phyloP scores from a whole-genome alignment of 2,113 vertebrate genomes.

The rat (Rattus norvegicus) region DNA sequence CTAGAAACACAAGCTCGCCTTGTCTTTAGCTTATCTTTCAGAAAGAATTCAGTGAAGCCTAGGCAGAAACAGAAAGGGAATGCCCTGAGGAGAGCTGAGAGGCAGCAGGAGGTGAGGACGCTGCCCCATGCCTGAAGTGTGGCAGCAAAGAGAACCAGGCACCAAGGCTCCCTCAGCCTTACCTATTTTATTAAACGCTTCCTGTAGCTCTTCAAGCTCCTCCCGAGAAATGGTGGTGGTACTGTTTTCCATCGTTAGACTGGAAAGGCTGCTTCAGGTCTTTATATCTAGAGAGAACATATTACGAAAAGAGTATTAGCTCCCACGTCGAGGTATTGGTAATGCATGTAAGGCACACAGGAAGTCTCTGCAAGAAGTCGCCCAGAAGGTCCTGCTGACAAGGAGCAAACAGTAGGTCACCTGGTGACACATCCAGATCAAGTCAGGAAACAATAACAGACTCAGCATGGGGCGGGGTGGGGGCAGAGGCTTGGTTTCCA shows the following conservation, averaged over 20 bases:
- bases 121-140: slow-evolving; percentile 6
- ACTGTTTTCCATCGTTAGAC: slow-evolving; percentile 91
- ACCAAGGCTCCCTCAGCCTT: slow-evolving; percentile 2
- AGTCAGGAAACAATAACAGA: slow-evolving; percentile 3
- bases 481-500: neutral
- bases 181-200: slow-evolving; percentile 98
- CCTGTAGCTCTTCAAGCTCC: slow-evolving; percentile 94
- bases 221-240: slow-evolving; percentile 94
- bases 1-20: slow-evolving; percentile 62
- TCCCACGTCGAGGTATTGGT: neutral
- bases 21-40: slow-evolving; percentile 37
- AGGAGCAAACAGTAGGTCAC: slow-evolving; percentile 3
- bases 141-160: neutral
- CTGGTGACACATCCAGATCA: neutral
- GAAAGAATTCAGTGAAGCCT: slow-evolving; percentile 54
- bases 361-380: neutral
- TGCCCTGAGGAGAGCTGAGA: neutral
- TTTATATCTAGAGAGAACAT: slow-evolving; percentile 69
- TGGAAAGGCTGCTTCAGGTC: slow-evolving; percentile 51
- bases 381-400: neutral
- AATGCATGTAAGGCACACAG: neutral
- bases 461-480: neutral
- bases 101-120: neutral
- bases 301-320: slow-evolving; percentile 59
- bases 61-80: neutral